Evolutionary conservation across 2,797 vertebrate genomes (phyloP).

Genomic region (Onychomys leucogaster): DNA sequence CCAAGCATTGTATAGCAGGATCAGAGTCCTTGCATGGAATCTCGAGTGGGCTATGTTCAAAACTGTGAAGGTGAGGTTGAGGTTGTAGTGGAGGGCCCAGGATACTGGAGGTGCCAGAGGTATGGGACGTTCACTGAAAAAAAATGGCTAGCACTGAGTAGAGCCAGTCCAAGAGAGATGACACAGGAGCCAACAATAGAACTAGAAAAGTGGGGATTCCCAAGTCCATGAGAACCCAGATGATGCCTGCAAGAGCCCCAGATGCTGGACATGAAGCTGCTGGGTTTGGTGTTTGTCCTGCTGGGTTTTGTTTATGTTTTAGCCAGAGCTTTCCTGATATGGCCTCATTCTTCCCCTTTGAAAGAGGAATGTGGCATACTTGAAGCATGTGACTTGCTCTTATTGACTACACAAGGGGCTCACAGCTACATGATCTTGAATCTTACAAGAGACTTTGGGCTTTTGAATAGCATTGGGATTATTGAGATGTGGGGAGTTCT

Average conservation of each 20-base stretch:
- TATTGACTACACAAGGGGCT: not conserved
- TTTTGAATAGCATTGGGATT: not conserved
- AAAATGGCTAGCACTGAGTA: not conserved
- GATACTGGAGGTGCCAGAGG: not conserved
- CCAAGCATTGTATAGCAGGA: not conserved
- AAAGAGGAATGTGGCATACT: not conserved
- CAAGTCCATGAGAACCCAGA: not conserved
- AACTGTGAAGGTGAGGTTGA: not conserved
- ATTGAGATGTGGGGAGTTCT: not conserved
- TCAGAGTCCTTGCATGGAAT: not conserved
- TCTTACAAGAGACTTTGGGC: not conserved
- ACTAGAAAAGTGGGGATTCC: not conserved
- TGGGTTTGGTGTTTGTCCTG: not conserved
- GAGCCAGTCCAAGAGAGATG: not conserved
- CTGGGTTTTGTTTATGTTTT: not conserved
- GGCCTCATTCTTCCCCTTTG: not conserved
- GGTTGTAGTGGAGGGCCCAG: not conserved
- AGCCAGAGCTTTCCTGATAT: not conserved
- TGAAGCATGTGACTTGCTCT: not conserved
- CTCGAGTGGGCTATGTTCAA: not conserved
- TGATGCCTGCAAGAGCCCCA: not conserved
- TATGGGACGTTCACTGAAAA: not conserved
- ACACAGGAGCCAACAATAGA: rapidly evolving
- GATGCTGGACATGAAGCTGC: not conserved
- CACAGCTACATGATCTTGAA: not conserved